Conservation (phyloP, 1,140 invertebrate genomes). For the Aphelinus atriplicis region DNA sequence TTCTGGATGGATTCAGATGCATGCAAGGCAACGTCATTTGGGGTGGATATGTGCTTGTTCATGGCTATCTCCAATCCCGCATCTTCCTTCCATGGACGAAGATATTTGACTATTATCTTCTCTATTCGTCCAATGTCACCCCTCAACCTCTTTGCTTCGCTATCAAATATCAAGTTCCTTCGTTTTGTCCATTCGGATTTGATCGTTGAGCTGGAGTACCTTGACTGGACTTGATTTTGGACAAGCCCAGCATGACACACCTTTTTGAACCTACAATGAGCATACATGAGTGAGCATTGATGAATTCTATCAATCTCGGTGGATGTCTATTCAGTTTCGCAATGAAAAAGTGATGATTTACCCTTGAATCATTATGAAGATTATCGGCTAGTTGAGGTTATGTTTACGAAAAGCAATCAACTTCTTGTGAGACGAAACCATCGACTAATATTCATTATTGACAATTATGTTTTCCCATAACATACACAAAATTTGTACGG, state of each 20-base stretch:
- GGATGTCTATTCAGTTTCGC: too few relatives aligned
- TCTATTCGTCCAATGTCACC: slow-evolving; percentile 83
- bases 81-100: slow-evolving; percentile 77
- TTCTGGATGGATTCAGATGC: slow-evolving; percentile 80
- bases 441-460: too few relatives aligned
- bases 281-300: too few relatives aligned
- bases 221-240: slow-evolving; percentile 36
- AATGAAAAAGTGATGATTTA: neutral
- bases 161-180: slow-evolving; percentile 79
- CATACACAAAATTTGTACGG: too few relatives aligned
- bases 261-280: slow-evolving; percentile 44
- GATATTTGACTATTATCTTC: slow-evolving; percentile 89
- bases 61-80: slow-evolving; percentile 76
- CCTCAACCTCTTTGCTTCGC: slow-evolving; percentile 73
- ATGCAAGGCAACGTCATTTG: slow-evolving; percentile 91
- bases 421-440: too few relatives aligned
- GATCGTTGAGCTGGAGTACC: slow-evolving; percentile 38
- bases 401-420: neutral
- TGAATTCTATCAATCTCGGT: too few relatives aligned
- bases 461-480: too few relatives aligned
- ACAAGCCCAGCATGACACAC: slow-evolving; percentile 37
- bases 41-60: slow-evolving; percentile 94
- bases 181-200: slow-evolving; percentile 60
- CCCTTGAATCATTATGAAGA: slow-evolving; percentile 32
- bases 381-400: slow-evolving; percentile 21